Evolutionary conservation across 2,888 invertebrate genomes (phyloP).

Genomic region (Onthophagus sagittarius): DNA sequence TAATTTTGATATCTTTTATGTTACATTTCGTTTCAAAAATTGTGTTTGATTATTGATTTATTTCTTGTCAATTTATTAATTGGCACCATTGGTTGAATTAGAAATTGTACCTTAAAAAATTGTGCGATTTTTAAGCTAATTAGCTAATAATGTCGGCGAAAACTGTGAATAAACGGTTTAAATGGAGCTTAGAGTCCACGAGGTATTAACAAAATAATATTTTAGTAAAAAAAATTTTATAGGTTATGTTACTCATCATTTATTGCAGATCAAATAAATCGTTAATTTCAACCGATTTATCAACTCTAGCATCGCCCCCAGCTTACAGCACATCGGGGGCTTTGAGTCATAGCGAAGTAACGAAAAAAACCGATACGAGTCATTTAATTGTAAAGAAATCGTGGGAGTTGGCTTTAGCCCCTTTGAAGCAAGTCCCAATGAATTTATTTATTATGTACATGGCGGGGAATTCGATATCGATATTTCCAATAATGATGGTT

Average conservation of each 20-base stretch:
- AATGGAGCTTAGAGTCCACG: constrained; percentile 44
- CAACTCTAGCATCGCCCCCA: constrained; percentile 68
- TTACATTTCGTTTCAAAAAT: neutral
- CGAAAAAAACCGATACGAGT: constrained; percentile 78
- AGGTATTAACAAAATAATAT: constrained; percentile 31
- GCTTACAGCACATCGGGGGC: constrained; percentile 75
- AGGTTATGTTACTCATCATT: neutral
- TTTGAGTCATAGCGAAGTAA: constrained; percentile 71
- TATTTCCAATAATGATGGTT: constrained; percentile 99
- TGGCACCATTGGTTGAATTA: neutral
- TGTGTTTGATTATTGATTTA: neutral
- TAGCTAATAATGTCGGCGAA: constrained; percentile 10
- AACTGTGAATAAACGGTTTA: constrained; percentile 34
- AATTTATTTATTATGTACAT: constrained; percentile 99
- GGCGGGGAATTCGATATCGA: constrained; percentile 98
- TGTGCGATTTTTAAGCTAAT: neutral
- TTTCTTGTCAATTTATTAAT: neutral
- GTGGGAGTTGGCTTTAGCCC: constrained; percentile 94
- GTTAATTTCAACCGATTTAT: constrained; percentile 21
- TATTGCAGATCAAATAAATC: constrained; percentile 24
- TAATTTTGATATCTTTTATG: neutral
- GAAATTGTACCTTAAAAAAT: too few species aligned
- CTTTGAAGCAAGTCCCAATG: constrained; percentile 97
- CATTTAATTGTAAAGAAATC: constrained; percentile 88
- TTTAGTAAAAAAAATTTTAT: neutral